These are phyloP conservation scores for Acanthococcus lagerstroemiae DNA, from an alignment of 2,888 invertebrate genomes.

Conservation along the genomic window DNA sequence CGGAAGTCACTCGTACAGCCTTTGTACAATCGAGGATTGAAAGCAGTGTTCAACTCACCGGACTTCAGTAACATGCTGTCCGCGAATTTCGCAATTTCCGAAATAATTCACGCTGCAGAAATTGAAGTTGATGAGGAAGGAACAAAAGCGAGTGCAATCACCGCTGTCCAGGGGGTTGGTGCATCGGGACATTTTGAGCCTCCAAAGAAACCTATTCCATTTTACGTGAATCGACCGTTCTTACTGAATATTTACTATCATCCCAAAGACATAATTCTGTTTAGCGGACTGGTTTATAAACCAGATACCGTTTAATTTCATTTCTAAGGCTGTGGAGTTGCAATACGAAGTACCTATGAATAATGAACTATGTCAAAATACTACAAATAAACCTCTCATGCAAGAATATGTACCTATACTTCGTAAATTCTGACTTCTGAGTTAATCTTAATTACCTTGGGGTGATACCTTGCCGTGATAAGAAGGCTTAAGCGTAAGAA, in stretches of 20 bases:
- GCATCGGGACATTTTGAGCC: background rate
- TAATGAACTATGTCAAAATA: no score
- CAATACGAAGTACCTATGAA: no score
- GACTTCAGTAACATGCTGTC: background rate
- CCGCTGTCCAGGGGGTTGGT: slow-evolving; percentile 28
- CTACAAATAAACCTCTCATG: no score
- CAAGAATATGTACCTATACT: no score
- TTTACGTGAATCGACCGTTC: background rate
- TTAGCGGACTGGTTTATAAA: background rate
- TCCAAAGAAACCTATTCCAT: background rate
- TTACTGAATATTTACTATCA: background rate
- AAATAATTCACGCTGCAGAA: slow-evolving; percentile 46
- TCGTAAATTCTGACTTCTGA: no score
- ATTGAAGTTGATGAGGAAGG: slow-evolving; percentile 45
- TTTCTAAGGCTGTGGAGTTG: no score
- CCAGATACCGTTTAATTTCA: no score
- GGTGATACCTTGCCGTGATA: no score
- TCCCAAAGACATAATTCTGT: background rate
- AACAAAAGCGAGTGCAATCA: slow-evolving; percentile 45
- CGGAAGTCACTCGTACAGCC: background rate
- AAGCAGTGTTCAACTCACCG: background rate
- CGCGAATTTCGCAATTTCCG: slow-evolving; percentile 27
- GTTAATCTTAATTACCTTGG: no score
- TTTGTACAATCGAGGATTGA: no score
- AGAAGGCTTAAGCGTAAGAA: no score